Evolutionary conservation across 2,888 invertebrate genomes (phyloP).

Genomic region (Euphydryas editha): DNA sequence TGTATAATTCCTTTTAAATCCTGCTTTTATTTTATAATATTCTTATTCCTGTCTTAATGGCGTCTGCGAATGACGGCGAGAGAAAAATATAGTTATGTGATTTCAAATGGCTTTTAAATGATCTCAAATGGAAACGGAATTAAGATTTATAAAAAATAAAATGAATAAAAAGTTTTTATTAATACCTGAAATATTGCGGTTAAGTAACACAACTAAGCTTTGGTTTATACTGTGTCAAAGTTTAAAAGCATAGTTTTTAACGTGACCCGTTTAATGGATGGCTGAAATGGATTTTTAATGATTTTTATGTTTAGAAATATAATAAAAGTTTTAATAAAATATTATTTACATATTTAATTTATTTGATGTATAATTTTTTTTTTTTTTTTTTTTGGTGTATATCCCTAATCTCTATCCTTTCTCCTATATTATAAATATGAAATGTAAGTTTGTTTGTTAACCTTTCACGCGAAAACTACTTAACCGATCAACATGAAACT

Average conservation of each 20-base stretch:
- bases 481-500: too few relatives aligned
- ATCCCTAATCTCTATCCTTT: too few relatives aligned
- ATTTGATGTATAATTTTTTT: too few relatives aligned
- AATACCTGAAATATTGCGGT: not conserved
- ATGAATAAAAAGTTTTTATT: not conserved
- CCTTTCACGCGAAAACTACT: too few relatives aligned
- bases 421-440: too few relatives aligned
- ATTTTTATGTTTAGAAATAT: not conserved
- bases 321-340: not conserved
- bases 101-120: slow-evolving; percentile 35
- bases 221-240: not conserved
- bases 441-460: too few relatives aligned
- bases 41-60: slow-evolving; percentile 1
- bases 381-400: too few relatives aligned
- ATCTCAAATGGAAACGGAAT: slow-evolving; percentile 6
- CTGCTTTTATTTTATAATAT: not conserved
- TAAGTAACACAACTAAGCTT: not conserved
- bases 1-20: not conserved
- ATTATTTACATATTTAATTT: too few relatives aligned
- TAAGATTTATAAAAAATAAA: slow-evolving; percentile 4
- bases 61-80: slow-evolving; percentile 15
- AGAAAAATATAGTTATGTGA: slow-evolving; percentile 23
- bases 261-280: not conserved
- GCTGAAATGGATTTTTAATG: not conserved
- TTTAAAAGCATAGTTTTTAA: not conserved